Conservation (phyloP, 2,113 vertebrate species). For the Brachyistius frenatus region DNA sequence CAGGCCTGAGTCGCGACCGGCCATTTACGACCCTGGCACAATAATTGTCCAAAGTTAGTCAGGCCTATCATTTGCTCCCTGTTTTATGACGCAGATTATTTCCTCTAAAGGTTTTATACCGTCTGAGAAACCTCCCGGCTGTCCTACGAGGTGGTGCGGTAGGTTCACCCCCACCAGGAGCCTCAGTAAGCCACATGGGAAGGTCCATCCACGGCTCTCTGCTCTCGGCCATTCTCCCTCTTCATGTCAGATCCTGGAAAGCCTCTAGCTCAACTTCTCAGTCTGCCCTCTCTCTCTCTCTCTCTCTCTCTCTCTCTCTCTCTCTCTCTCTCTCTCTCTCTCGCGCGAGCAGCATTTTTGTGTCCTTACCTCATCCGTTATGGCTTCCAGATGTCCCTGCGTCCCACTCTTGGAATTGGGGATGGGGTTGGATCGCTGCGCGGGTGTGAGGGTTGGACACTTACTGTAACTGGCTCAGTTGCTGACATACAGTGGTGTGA, state of each 20-base stretch:
- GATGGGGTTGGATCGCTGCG: slow-evolving; percentile 51
- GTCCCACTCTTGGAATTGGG: slow-evolving; percentile 57
- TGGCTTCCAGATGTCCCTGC: slow-evolving; percentile 86
- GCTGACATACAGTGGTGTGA: slow-evolving; percentile 14
- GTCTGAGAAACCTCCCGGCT: slow-evolving; percentile 34
- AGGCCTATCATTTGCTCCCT: slow-evolving; percentile 24
- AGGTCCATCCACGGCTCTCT: slow-evolving; percentile 55
- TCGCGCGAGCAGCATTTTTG: slow-evolving; percentile 81
- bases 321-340: slow-evolving; percentile 51
- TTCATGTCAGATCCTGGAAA: slow-evolving; percentile 45
- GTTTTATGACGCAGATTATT: slow-evolving; percentile 37
- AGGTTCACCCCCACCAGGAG: neutral
- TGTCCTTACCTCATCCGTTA: slow-evolving; percentile 83
- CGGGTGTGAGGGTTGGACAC: slow-evolving; percentile 66
- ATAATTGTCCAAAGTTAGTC: slow-evolving; percentile 6
- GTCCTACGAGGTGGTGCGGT: slow-evolving; percentile 59
- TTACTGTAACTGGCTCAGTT: slow-evolving; percentile 65
- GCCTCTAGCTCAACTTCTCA: slow-evolving; percentile 31
- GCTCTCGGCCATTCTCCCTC: slow-evolving; percentile 18
- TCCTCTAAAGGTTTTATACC: slow-evolving; percentile 36
- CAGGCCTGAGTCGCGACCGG: neutral
- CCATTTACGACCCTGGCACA: slow-evolving; percentile 9
- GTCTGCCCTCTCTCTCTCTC: slow-evolving; percentile 63
- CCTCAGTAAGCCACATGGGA: slow-evolving; percentile 32
- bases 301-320: slow-evolving; percentile 61